Conservation (phyloP, 1,140 invertebrate species). For the Theocolax elegans region DNA sequence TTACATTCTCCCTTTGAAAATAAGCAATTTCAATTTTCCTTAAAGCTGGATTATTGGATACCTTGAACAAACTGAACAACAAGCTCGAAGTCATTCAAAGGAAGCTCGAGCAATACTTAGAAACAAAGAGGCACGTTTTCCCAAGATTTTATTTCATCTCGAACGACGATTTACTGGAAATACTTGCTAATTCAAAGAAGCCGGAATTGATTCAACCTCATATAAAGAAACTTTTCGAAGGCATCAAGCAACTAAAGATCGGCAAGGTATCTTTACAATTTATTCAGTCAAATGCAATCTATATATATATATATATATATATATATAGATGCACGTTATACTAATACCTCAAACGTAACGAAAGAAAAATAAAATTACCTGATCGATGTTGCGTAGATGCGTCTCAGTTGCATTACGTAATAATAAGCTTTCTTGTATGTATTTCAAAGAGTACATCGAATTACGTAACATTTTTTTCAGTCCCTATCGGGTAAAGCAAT, state of each 20-base stretch:
- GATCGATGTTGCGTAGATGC: too few relatives aligned
- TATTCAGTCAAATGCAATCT: neutral
- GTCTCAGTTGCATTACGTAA: too few relatives aligned
- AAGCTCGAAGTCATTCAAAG: slow-evolving; percentile 77
- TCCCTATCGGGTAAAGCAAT: slow-evolving; percentile 44
- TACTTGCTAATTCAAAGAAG: slow-evolving; percentile 83
- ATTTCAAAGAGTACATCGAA: too few relatives aligned
- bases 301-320: neutral
- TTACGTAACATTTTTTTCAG: slow-evolving; percentile 40
- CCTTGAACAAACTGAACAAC: slow-evolving; percentile 73
- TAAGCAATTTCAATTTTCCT: slow-evolving; percentile 42
- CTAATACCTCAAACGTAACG: neutral
- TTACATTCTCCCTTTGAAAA: neutral
- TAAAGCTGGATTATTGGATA: slow-evolving; percentile 69
- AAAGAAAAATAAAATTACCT: neutral
- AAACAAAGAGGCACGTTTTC: slow-evolving; percentile 85
- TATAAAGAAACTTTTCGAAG: slow-evolving; percentile 87
- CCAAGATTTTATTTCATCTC: slow-evolving; percentile 90
- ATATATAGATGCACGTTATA: too few relatives aligned
- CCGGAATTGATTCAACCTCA: slow-evolving; percentile 85
- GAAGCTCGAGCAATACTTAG: slow-evolving; percentile 83
- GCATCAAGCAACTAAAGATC: slow-evolving; percentile 81
- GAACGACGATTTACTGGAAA: slow-evolving; percentile 88
- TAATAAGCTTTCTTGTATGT: too few relatives aligned
- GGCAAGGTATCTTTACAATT: slow-evolving; percentile 66